Conservation (phyloP, 37 sponge, comb jelly and placozoan species). For the Axinella damicornis region DNA sequence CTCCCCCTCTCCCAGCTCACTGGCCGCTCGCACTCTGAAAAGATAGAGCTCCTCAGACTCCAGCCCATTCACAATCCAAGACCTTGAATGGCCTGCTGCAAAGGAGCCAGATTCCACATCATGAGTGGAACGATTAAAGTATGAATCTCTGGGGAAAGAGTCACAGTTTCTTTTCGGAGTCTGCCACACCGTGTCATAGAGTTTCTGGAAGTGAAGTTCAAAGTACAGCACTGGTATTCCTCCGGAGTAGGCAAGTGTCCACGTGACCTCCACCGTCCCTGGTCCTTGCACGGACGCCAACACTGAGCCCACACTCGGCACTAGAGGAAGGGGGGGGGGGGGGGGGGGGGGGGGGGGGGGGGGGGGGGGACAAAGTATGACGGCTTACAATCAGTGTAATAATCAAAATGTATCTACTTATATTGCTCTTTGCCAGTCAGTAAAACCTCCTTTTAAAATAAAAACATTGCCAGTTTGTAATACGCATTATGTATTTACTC, state of each 20-base stretch:
- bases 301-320: conserved; percentile 25
- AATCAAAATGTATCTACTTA: too few relatives aligned
- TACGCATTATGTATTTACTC: too few relatives aligned
- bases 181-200: not conserved
- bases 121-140: not conserved
- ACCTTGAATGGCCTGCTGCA: not conserved
- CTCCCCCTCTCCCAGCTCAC: conserved; percentile 4
- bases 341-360: too few relatives aligned
- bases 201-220: not conserved
- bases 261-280: not conserved
- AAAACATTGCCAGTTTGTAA: too few relatives aligned
- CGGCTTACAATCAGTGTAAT: too few relatives aligned
- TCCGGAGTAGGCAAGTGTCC: conserved; percentile 42
- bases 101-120: not conserved
- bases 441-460: too few relatives aligned
- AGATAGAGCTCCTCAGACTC: conserved; percentile 17
- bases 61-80: conserved; percentile 8
- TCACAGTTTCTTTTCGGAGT: not conserved
- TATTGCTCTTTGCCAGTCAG: too few relatives aligned
- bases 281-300: conserved; percentile 17
- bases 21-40: conserved; percentile 11
- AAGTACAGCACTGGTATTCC: conserved; percentile 8
- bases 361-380: too few relatives aligned
- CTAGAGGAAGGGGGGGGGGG: not conserved
- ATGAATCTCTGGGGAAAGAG: too few relatives aligned